Conservation (phyloP, 2,113 vertebrate species). For the Gasterosteus nipponicus region DNA sequence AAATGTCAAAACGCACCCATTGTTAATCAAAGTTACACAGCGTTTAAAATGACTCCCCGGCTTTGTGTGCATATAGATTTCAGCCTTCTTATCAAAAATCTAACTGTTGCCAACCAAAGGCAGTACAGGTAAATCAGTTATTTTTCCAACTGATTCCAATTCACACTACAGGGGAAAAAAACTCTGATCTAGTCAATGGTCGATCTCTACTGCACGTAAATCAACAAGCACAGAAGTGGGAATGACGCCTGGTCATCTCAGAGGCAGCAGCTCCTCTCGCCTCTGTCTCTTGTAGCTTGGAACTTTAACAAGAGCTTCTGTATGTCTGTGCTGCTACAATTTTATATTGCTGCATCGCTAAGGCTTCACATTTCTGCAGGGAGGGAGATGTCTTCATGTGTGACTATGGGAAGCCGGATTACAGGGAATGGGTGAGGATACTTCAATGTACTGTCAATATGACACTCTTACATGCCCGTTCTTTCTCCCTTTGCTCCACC, state of each 20-base stretch:
- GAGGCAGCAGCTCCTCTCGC: conserved; percentile 10
- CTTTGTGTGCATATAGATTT: conserved; percentile 11
- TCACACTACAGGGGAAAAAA: conserved; percentile 1
- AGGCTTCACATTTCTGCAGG: conserved; percentile 31
- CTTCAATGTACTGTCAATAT: conserved; percentile 1
- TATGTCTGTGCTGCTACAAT: neutral
- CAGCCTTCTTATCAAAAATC: conserved; percentile 8
- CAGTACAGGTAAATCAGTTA: conserved; percentile 24
- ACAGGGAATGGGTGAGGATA: conserved; percentile 6
- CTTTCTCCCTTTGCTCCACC: conserved; percentile 25
- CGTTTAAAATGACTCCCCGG: conserved; percentile 12
- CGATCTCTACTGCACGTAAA: neutral
- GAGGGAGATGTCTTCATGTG: conserved; percentile 11
- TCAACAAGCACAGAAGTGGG: conserved; percentile 2
- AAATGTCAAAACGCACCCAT: conserved; percentile 1
- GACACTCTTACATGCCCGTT: conserved; percentile 12
- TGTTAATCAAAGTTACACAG: neutral
- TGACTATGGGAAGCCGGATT: conserved; percentile 5
- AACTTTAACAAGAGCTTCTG: conserved; percentile 37
- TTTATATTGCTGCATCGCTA: conserved; percentile 25
- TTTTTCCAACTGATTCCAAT: conserved; percentile 2
- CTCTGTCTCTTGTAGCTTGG: neutral
- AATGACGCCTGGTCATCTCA: conserved; percentile 16
- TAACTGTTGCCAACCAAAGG: conserved; percentile 31
- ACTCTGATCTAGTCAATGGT: conserved; percentile 9